Evolutionary conservation across 2,888 invertebrate species (phyloP).

Genomic region (Cancer borealis): DNA sequence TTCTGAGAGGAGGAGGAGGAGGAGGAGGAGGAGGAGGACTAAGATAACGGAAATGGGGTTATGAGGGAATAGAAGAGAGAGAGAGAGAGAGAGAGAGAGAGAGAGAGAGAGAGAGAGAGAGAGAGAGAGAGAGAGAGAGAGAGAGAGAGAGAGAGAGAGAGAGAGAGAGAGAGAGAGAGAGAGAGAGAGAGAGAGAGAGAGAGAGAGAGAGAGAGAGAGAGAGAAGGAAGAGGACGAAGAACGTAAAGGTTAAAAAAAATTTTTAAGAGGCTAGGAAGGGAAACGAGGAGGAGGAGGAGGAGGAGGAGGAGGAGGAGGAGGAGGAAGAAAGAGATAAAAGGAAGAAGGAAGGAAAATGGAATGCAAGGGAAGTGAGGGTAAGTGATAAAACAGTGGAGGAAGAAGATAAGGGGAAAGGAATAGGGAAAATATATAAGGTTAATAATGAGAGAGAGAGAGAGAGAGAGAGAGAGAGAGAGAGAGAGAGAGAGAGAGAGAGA

Average conservation of each 20-base stretch:
- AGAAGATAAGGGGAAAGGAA: background rate
- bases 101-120: background rate
- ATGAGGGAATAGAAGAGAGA: background rate
- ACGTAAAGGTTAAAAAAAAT: background rate
- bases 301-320: background rate
- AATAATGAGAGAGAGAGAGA: background rate
- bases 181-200: background rate
- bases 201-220: background rate
- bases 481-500: slow-evolving; percentile 1
- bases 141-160: background rate
- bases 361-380: background rate
- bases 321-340: background rate
- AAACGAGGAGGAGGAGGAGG: background rate
- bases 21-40: no score
- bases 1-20: no score
- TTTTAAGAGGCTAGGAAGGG: background rate
- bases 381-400: slow-evolving; percentile 20
- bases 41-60: background rate
- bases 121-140: background rate
- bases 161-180: background rate
- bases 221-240: no score
- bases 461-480: background rate
- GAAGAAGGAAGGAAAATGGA: background rate
- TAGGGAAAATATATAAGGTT: background rate
- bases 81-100: background rate